Conservation (phyloP, 2,797 vertebrate genomes). For the Myotis vivesi region DNA sequence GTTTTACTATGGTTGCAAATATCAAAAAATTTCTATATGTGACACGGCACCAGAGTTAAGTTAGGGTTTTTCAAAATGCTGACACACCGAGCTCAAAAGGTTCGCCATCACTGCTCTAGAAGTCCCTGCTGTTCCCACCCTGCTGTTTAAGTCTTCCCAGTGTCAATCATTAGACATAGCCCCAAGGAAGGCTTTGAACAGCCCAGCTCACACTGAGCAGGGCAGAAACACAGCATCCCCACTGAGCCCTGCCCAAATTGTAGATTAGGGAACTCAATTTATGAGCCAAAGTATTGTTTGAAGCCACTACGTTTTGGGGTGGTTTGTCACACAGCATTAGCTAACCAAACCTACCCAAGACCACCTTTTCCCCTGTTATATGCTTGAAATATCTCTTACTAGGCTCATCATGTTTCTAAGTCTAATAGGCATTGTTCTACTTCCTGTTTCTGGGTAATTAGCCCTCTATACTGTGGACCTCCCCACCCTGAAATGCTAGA, state of each 20-base stretch:
- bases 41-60: too few species aligned
- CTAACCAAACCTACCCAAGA: not conserved
- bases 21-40: too few species aligned
- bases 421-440: too few species aligned
- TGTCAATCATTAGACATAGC: not conserved
- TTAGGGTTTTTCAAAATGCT: too few species aligned
- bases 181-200: not conserved
- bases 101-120: not conserved
- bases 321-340: not conserved
- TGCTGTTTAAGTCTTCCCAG: not conserved
- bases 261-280: not conserved
- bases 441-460: not conserved
- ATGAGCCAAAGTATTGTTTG: not conserved
- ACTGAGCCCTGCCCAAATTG: not conserved
- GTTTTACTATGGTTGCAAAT: too few species aligned
- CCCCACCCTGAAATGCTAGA: not conserved
- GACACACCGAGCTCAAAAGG: too few species aligned
- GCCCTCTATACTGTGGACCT: not conserved
- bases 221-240: not conserved
- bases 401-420: not conserved
- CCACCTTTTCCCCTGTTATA: too few species aligned
- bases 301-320: not conserved
- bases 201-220: not conserved
- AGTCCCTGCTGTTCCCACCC: not conserved
- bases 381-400: not conserved